Evolutionary conservation across 2,888 invertebrate species (phyloP), one percentile per base, ranked within the genome.

Genomic region (Scaptomyza flava): DNA sequence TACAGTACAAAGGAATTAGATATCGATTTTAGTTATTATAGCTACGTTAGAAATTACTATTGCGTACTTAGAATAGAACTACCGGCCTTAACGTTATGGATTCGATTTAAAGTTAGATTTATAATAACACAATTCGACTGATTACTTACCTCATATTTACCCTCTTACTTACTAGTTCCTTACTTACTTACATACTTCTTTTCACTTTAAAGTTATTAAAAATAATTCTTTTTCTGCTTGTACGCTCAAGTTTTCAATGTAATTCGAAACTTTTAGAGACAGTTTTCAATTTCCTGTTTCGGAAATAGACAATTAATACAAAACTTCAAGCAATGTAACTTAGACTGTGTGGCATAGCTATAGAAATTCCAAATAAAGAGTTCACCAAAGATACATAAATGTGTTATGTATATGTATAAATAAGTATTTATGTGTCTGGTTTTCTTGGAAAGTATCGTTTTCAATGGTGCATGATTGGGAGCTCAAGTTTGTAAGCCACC

Each of bases 381-480:
- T 31, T 9, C 20, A 30, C 50, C 23, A 20, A 33, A 33, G n/a
- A 30, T 30, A 11, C 17, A 33, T 27, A 12, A 9, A 30, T 1
- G 2, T 11, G 12, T 31, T n/a, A 38, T 27, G 27, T 27, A 27
- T 3, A n/a, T 51, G 4, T 14, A 2, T 52, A 5, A 6, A 12
- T 36, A 36, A 1, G 7, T 20, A 11, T 31, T 31, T 30, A 3
- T 30, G 3, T 38, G 9, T 48, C 3, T 12, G 17, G 47, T 14
- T 51, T 51, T 34, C 64, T 42, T 20, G 42, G n/a, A 56, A 52
- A 36, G 62, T 63, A 64, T 64, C 45, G 53, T 20, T 66, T 64
- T 33, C 67, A 33, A 66, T 45, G 33, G 38, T 14, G 17, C 27
- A 41, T 46, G 38, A 67, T 65, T 56, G 54, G 54, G 68, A 67